Evolutionary conservation across 2,113 vertebrate genomes (phyloP).

Genomic region (Calypte anna): DNA sequence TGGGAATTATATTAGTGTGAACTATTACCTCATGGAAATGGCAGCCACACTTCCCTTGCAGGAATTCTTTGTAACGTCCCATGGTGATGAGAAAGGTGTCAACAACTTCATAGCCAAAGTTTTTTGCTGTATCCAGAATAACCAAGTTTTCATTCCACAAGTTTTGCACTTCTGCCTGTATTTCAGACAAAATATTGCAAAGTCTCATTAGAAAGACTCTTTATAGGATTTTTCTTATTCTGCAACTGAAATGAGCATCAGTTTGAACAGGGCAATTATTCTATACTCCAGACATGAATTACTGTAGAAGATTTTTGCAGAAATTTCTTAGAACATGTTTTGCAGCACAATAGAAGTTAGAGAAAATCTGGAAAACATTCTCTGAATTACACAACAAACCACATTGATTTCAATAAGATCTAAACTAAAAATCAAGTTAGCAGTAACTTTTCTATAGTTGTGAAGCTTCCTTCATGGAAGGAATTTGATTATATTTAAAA

Average conservation of each 20-base stretch:
- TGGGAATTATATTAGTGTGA: neutral
- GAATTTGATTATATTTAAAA: neutral
- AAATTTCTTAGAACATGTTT: neutral
- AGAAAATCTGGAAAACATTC: neutral
- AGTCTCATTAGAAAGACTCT: neutral
- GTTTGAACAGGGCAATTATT: neutral
- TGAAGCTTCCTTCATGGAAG: neutral
- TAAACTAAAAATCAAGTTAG: neutral
- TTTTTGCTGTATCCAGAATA: slow-evolving; percentile 85
- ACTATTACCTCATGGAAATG: slow-evolving; percentile 93
- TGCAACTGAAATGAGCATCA: neutral
- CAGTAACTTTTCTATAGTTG: neutral
- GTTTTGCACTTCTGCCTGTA: slow-evolving; percentile 84
- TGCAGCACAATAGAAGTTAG: neutral
- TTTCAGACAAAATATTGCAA: slow-evolving; percentile 47
- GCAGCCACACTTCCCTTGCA: slow-evolving; percentile 92
- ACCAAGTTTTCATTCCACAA: slow-evolving; percentile 84
- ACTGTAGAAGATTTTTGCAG: neutral
- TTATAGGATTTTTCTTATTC: neutral
- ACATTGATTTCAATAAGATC: neutral
- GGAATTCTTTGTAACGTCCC: slow-evolving; percentile 94
- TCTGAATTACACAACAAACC: neutral
- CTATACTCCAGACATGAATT: neutral
- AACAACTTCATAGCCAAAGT: slow-evolving; percentile 86
- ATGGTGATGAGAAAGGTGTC: slow-evolving; percentile 90